Conservation (phyloP, 2,888 invertebrate species). For the Argyresthia albistria region DNA sequence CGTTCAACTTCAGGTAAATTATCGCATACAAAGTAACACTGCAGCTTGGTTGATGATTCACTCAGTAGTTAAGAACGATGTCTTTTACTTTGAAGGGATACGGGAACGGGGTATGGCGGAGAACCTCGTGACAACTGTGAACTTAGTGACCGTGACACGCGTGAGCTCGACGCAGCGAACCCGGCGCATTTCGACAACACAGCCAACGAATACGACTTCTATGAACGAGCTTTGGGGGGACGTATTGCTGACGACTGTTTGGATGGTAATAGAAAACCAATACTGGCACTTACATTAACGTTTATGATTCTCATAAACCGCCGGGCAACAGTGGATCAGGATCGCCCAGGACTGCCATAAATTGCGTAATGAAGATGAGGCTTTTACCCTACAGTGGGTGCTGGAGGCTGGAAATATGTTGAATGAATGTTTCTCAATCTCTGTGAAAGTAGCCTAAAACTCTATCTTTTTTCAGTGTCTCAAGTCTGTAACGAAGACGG, state of each 20-base stretch:
- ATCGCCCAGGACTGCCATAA: no score
- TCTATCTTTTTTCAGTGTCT: conserved; percentile 74
- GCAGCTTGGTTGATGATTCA: background rate
- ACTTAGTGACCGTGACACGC: conserved; percentile 87
- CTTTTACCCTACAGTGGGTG: no score
- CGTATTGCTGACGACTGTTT: conserved; percentile 85
- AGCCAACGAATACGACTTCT: conserved; percentile 86
- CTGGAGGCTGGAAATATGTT: no score
- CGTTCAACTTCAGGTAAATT: conserved; percentile 86
- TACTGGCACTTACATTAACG: no score
- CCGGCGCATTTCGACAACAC: conserved; percentile 87
- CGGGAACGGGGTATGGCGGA: conserved; percentile 73
- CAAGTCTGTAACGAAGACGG: conserved; percentile 95
- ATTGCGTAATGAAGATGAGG: no score
- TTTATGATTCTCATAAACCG: no score
- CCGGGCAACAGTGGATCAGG: no score
- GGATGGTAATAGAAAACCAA: conserved; percentile 76
- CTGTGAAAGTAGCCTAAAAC: background rate
- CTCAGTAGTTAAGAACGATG: background rate
- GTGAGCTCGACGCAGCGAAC: conserved; percentile 88
- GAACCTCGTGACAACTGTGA: conserved; percentile 88
- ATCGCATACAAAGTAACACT: background rate
- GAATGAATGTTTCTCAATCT: no score
- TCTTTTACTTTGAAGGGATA: background rate
- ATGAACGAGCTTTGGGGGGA: conserved; percentile 81